Percentiles rank a stretch among this genome's conserved stretches.
Evolutionary conservation across 30 jellyfish, hydroid and myxozoan genomes (phyloP).

Genomic region (Chrysaora quinquecirrha): DNA sequence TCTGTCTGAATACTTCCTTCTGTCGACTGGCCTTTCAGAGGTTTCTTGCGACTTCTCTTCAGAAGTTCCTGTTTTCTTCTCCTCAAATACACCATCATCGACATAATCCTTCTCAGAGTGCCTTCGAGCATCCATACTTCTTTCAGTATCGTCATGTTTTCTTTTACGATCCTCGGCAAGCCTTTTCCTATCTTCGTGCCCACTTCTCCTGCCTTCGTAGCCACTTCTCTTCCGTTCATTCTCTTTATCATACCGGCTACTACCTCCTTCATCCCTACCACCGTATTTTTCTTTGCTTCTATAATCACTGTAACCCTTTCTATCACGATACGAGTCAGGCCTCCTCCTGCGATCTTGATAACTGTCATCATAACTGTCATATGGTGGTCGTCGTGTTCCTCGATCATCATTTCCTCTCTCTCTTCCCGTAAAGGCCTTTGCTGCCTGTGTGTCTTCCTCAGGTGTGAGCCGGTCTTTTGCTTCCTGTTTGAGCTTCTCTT

Average conservation of each 20-base stretch:
- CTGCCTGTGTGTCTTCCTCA: constrained; percentile 5
- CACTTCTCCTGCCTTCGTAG: background rate
- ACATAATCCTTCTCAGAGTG: constrained; percentile 31
- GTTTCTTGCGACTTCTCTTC: constrained; percentile 21
- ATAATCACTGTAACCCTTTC: constrained; percentile 15
- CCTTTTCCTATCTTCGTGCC: constrained; percentile 32
- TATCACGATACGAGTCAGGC: background rate
- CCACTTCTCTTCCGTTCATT: constrained; percentile 9
- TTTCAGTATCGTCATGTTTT: constrained; percentile 55
- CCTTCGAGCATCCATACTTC: constrained; percentile 9
- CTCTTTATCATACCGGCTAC: background rate
- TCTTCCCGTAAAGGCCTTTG: constrained; percentile 24
- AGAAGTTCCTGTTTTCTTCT: constrained; percentile 18
- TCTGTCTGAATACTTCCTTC: constrained; percentile 39
- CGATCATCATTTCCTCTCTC: background rate
- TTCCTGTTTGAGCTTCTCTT: constrained; percentile 25
- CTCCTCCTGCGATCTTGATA: background rate
- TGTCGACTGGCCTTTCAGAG: constrained; percentile 28
- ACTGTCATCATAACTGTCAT: constrained; percentile 15
- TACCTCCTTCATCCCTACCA: constrained; percentile 27
- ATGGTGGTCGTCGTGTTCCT: background rate
- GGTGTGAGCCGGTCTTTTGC: background rate
- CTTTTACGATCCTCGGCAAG: constrained; percentile 56
- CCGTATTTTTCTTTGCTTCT: constrained; percentile 34
- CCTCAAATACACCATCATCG: constrained; percentile 52